Evolutionary conservation across 1,140 invertebrate genomes (phyloP).

Genomic region (Campoletis sonorensis): DNA sequence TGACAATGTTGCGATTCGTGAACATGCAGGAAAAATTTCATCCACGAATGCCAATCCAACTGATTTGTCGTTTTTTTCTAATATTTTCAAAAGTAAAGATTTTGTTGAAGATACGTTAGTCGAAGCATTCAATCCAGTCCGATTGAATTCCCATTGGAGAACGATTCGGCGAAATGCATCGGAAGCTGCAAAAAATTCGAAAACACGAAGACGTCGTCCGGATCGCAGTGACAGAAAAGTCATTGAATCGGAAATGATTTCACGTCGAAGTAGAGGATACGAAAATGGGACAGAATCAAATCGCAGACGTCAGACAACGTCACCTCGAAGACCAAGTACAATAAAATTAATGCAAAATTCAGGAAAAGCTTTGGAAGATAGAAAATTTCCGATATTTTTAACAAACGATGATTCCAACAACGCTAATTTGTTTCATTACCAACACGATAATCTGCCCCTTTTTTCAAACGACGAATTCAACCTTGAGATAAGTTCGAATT

Average conservation of each 20-base stretch:
- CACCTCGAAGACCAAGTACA: neutral
- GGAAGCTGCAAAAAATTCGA: neutral
- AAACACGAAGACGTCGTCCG: neutral
- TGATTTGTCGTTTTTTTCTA: neutral
- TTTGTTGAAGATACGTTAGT: neutral
- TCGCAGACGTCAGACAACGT: neutral
- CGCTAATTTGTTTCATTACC: neutral
- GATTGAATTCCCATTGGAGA: neutral
- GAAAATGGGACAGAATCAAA: neutral
- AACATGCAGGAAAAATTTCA: neutral
- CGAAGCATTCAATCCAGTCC: neutral
- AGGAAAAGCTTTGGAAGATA: neutral
- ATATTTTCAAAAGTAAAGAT: neutral
- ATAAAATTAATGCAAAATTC: constrained; percentile 3
- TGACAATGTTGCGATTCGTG: neutral
- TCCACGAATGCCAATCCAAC: neutral
- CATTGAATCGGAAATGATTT: neutral
- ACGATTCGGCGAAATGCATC: neutral
- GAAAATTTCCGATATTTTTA: constrained; percentile 7
- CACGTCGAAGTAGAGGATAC: neutral
- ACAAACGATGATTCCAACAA: neutral
- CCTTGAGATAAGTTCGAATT: neutral
- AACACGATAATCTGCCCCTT: neutral
- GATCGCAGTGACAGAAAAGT: neutral
- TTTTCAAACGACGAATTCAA: neutral